A percentile compares a stretch with the other conserved stretches of the same genome.
These are phyloP conservation scores for Sardina pilchardus DNA, from an alignment of 2,113 vertebrate species.

Conservation along the genomic window DNA sequence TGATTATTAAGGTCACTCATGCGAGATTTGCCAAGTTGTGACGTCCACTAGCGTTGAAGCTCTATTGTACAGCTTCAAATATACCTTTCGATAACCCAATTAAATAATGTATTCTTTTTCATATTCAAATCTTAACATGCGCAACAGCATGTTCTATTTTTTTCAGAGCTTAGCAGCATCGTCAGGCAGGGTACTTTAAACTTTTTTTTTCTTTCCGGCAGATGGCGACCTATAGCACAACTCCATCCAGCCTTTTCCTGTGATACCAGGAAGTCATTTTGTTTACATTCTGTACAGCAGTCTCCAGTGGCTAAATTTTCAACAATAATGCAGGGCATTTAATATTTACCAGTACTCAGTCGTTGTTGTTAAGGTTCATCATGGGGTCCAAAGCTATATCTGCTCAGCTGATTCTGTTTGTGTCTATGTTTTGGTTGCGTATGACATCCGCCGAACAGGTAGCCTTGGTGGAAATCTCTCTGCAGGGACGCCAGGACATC, in stretches of 20 bases:
- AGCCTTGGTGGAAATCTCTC: conserved; percentile 71
- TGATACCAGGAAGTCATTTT: conserved; percentile 1
- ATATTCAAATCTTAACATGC: background rate
- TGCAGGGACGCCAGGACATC: conserved; percentile 57
- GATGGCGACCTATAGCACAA: conserved; percentile 6
- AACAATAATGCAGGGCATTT: conserved; percentile 5
- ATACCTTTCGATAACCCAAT: background rate
- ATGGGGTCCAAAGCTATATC: background rate
- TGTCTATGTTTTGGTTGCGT: conserved; percentile 45
- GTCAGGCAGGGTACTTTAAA: background rate
- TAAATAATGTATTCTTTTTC: background rate
- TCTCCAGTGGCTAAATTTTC: conserved; percentile 3
- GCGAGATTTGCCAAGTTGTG: background rate
- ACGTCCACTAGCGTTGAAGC: background rate
- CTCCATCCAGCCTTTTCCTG: conserved; percentile 9
- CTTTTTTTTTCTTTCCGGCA: background rate
- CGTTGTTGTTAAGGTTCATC: background rate
- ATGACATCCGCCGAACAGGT: conserved; percentile 60
- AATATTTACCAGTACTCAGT: background rate
- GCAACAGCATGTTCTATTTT: background rate
- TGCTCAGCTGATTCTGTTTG: conserved; percentile 7
- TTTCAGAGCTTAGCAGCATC: background rate
- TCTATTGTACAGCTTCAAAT: background rate
- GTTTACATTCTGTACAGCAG: conserved; percentile 12
- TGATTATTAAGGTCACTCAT: conserved; percentile 6